A percentile compares a stretch with the other conserved stretches of the same genome.
These are phyloP conservation scores for Lasioglossum morio DNA, from an alignment of 2,888 invertebrate genomes.

Conservation along the genomic window DNA sequence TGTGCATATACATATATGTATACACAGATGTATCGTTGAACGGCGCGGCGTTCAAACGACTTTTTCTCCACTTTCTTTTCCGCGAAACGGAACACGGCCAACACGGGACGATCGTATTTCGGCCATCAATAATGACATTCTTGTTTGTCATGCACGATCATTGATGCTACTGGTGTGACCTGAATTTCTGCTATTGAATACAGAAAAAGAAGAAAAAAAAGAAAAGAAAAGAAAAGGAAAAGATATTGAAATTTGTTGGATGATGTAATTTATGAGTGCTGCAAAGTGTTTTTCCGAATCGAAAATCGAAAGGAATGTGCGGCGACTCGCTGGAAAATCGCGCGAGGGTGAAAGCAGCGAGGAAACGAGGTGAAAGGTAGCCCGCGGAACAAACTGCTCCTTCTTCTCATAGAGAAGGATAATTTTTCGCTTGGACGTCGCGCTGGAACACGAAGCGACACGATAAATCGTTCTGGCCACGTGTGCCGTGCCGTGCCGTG, in stretches of 20 bases:
- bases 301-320: neutral
- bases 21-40: neutral
- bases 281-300: no score
- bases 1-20: no score
- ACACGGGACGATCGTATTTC: neutral
- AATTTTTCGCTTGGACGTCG: conserved; percentile 45
- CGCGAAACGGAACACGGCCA: neutral
- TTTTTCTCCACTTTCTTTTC: conserved; percentile 6
- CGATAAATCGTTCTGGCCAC: conserved; percentile 17
- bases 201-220: no score
- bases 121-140: neutral
- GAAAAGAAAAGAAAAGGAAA: no score
- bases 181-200: neutral
- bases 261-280: no score
- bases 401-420: neutral
- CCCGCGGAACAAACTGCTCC: conserved; percentile 21
- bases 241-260: no score
- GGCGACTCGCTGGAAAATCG: neutral
- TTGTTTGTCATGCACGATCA: neutral
- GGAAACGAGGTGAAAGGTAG: conserved; percentile 41
- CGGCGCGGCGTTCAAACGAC: neutral
- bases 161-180: neutral
- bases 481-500: neutral
- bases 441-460: conserved; percentile 14
- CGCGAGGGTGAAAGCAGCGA: conserved; percentile 37